phyloP scores from a whole-genome alignment of 1,140 invertebrate species.

The Apis cerana region DNA sequence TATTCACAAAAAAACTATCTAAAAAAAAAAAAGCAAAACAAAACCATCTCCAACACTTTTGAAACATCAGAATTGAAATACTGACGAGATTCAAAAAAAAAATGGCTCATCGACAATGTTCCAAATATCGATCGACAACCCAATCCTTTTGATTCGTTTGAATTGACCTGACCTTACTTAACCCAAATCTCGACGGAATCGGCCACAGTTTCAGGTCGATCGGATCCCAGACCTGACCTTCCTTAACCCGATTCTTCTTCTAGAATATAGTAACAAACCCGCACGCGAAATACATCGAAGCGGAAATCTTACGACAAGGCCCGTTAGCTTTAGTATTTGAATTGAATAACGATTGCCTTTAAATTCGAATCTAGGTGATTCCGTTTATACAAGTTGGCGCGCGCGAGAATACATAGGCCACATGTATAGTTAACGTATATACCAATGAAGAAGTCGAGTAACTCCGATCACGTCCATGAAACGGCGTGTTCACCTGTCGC shows the following conservation, averaged over 20 bases:
- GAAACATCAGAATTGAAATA: neutral
- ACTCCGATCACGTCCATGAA: conserved; percentile 34
- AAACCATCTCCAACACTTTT: neutral
- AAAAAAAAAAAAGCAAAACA: neutral
- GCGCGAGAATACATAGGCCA: neutral
- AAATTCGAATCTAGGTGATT: conserved; percentile 65
- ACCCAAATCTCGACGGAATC: conserved; percentile 40
- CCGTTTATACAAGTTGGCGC: neutral
- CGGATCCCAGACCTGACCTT: conserved; percentile 58
- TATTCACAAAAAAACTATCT: neutral
- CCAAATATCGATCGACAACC: neutral
- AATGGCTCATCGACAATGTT: neutral
- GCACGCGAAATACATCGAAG: conserved; percentile 40
- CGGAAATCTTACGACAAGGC: conserved; percentile 57
- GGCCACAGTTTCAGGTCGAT: conserved; percentile 37
- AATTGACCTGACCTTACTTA: conserved; percentile 50
- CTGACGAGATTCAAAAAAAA: neutral
- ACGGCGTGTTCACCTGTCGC: conserved; percentile 59
- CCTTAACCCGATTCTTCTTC: conserved; percentile 64
- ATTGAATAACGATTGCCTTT: conserved; percentile 66
- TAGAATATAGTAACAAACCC: conserved; percentile 56
- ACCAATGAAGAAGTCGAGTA: neutral
- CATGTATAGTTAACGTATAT: no score
- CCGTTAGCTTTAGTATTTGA: conserved; percentile 63
- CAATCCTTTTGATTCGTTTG: neutral